Base-by-base conservation (phyloP, 2,797 vertebrate species). In the Rhincodon typus region DNA sequence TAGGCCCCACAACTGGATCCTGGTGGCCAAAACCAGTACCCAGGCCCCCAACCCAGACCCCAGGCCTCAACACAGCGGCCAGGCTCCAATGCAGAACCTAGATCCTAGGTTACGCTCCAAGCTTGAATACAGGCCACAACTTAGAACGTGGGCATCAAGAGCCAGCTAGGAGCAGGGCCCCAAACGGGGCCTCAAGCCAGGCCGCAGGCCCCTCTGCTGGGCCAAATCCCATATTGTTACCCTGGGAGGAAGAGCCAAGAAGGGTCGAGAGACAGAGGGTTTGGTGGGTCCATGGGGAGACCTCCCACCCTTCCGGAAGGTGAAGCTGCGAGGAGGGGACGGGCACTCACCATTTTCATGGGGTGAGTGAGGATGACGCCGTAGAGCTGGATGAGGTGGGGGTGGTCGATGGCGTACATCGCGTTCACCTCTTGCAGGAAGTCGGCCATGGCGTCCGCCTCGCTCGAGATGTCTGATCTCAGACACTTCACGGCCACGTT, bases 331-430 rank as follows among this genome's bases (percentile, higher is more conserved):
- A 57, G 4, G 5, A 8, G 13, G 10, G 0, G 12, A 0, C 0
- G 19, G 12, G 30, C 23, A 67, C 97, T 97, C 95, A 99, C 98
- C 98, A 99, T 99, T 97, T 98, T 99, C 90, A 99, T 97, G 1
- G 98, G 98, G 96, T 98, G 98, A 0, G 98, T 98, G 96, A 99
- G 97, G 2, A 98, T 98, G 2, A 99, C 98, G 0, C 98, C 99
- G 0, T 98, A 98, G 1, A 99, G 98, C 0, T 97, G 97, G 30
- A 99, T 98, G 96, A 99, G 98, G 91, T 98, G 98, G 25, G 98
- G 97, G 96, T 99, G 98, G 94, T 99, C 97, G 96, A 99, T 95
- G 4, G 98, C 98, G 97, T 98, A 98, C 98, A 99, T 99, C 96
- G 97, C 96, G 0, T 98, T 98, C 95, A 98, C 98, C 96, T 99